Conservation (phyloP, 2,797 vertebrate species). For the Luscinia luscinia region DNA sequence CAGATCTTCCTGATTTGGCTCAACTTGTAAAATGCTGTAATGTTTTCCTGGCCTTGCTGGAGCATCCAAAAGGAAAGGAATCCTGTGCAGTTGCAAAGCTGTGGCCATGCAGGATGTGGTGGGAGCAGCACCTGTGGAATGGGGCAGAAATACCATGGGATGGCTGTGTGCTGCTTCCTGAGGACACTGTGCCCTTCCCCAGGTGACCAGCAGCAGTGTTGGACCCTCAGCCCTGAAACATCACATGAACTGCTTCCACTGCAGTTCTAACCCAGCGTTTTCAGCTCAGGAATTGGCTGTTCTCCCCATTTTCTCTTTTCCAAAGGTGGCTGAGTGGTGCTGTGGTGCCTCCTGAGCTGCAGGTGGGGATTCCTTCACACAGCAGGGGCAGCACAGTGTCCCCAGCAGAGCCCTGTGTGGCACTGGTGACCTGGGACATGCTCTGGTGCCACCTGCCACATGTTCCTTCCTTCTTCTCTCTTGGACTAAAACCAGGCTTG, state of each 20-base stretch:
- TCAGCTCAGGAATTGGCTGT: background rate
- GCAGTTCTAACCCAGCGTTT: background rate
- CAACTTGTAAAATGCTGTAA: background rate
- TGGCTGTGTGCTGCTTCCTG: background rate
- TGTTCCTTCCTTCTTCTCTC: background rate
- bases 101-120: rapidly evolving
- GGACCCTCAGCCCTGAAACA: background rate
- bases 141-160: background rate
- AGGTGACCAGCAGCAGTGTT: background rate
- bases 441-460: background rate
- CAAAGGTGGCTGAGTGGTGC: background rate
- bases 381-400: background rate
- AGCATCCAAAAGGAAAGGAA: background rate
- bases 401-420: slow-evolving; percentile 42
- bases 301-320: background rate
- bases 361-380: background rate
- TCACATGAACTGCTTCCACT: background rate
- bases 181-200: background rate
- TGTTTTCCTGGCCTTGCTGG: background rate
- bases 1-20: background rate
- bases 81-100: rapidly evolving
- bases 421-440: background rate
- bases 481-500: slow-evolving; percentile 37
- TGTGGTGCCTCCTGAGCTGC: background rate
- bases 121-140: background rate